Evolutionary conservation across 1,140 invertebrate genomes (phyloP).

Genomic region (Aphelenchoides avenae): DNA sequence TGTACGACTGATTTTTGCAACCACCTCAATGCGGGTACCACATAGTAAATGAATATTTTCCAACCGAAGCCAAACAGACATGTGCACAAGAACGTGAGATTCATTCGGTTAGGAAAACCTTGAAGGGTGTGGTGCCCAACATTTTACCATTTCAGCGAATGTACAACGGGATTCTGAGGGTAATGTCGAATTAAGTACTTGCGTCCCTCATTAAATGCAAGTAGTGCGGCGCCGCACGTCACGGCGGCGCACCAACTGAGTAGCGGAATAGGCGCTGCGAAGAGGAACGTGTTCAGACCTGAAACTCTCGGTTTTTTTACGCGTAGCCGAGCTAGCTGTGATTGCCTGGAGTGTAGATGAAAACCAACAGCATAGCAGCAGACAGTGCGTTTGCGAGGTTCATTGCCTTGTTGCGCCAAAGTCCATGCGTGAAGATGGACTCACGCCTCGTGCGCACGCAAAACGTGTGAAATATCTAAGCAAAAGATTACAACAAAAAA

Average conservation of each 20-base stretch:
- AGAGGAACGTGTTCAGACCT: constrained; percentile 34
- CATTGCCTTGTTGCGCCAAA: constrained; percentile 40
- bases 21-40: too few relatives aligned
- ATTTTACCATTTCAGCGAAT: too few relatives aligned
- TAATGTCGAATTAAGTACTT: constrained; percentile 38
- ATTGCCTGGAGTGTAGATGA: constrained; percentile 39
- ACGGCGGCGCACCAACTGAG: constrained; percentile 37
- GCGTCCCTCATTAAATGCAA: constrained; percentile 34
- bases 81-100: too few relatives aligned
- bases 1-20: too few relatives aligned
- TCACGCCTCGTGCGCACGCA: constrained; percentile 29
- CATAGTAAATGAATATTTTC: too few relatives aligned
- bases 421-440: constrained; percentile 38
- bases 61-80: too few relatives aligned
- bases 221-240: constrained; percentile 26
- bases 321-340: neutral
- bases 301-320: constrained; percentile 1
- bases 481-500: too few relatives aligned
- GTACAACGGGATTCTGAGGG: too few relatives aligned
- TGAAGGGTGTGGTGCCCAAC: too few relatives aligned
- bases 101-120: too few relatives aligned
- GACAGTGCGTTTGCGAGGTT: constrained; percentile 31
- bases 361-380: constrained; percentile 25
- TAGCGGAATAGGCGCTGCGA: constrained; percentile 34
- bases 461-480: constrained; percentile 43